Evolutionary conservation across 2,113 vertebrate genomes (phyloP).

Genomic region (Vireo altiloquus): DNA sequence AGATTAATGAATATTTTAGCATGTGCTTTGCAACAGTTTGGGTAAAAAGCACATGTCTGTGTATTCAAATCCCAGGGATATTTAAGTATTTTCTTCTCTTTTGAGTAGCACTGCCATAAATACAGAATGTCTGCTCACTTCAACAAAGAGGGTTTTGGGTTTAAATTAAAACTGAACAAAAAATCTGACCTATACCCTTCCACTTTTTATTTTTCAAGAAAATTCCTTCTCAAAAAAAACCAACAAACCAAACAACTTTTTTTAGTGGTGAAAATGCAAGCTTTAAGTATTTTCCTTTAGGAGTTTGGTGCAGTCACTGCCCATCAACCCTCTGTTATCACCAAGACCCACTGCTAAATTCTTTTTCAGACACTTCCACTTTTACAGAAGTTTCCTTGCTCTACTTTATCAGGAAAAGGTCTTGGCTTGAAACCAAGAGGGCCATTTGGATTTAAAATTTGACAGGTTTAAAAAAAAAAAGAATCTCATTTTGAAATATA

Average conservation of each 20-base stretch:
- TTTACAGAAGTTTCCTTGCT: background rate
- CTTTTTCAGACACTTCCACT: constrained; percentile 23
- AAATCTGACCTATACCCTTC: background rate
- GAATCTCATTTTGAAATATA: background rate
- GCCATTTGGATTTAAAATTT: constrained; percentile 30
- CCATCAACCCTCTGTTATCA: background rate
- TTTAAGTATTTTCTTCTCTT: background rate
- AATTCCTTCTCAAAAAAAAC: background rate
- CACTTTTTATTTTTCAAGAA: background rate
- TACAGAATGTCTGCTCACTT: background rate
- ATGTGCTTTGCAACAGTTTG: background rate
- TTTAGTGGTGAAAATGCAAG: background rate
- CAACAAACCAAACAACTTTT: background rate
- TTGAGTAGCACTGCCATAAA: background rate
- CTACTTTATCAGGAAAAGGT: background rate
- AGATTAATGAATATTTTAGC: background rate
- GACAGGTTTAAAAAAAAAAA: background rate
- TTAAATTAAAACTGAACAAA: background rate
- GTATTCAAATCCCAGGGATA: background rate
- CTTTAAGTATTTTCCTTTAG: background rate
- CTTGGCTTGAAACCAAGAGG: constrained; percentile 36
- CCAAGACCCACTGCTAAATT: background rate
- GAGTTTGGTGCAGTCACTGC: background rate
- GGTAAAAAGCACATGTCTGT: background rate
- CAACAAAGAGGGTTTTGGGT: background rate